Evolutionary conservation across 1,140 invertebrate species (phyloP).

Genomic region (Drosophila guanche): DNA sequence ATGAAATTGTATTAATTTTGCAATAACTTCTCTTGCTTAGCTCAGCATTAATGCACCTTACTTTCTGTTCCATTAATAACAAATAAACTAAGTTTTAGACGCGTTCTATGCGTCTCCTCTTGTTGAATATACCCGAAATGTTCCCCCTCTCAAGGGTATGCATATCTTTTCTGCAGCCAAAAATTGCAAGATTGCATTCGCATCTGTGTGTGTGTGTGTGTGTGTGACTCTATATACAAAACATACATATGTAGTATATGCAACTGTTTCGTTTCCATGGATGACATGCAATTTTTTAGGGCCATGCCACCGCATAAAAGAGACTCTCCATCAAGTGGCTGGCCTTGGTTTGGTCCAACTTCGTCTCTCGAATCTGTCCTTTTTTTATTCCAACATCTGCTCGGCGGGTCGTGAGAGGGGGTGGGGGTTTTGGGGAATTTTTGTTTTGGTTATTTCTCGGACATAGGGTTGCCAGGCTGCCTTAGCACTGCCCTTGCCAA

Average conservation of each 20-base stretch:
- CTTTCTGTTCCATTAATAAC: too few relatives aligned
- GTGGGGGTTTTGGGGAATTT: background rate
- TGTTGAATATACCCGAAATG: too few relatives aligned
- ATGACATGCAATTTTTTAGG: conserved; percentile 75
- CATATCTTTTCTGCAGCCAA: conserved; percentile 37
- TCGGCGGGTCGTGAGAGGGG: conserved; percentile 2
- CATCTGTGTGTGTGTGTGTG: conserved; percentile 19
- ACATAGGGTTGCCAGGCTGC: conserved; percentile 5
- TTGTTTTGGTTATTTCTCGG: background rate
- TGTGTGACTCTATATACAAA: conserved; percentile 7
- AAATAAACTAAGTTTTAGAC: too few relatives aligned
- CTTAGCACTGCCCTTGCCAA: conserved; percentile 41
- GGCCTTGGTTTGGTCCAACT: conserved; percentile 58
- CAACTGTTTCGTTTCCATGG: conserved; percentile 44
- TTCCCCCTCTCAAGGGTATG: too few relatives aligned
- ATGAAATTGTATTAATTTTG: too few relatives aligned
- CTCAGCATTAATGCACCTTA: too few relatives aligned
- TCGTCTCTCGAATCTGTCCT: conserved; percentile 3
- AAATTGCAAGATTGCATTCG: conserved; percentile 58
- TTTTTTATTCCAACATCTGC: conserved; percentile 18
- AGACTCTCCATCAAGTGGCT: conserved; percentile 49
- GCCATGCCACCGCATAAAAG: conserved; percentile 39
- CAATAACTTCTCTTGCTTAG: too few relatives aligned
- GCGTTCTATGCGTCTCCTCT: too few relatives aligned
- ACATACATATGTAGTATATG: conserved; percentile 15